Evolutionary conservation across 2,888 invertebrate species (phyloP).

Genomic region (Macrosiphum euphorbiae): DNA sequence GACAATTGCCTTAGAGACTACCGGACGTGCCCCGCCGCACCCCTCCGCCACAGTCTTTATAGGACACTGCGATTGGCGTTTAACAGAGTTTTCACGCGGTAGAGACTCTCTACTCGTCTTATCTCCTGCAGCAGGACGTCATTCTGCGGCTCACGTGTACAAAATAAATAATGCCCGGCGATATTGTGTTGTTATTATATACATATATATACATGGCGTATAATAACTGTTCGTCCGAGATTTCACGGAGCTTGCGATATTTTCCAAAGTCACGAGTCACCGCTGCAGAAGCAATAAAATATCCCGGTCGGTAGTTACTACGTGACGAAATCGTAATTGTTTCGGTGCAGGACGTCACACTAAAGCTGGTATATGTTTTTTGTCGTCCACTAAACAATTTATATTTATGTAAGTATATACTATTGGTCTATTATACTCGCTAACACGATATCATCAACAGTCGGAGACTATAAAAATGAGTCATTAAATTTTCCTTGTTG

Average conservation of each 20-base stretch:
- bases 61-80: neutral
- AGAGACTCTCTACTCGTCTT: neutral
- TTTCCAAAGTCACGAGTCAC: neutral
- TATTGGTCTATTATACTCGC: neutral
- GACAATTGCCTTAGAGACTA: neutral
- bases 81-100: neutral
- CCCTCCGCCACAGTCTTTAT: neutral
- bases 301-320: neutral
- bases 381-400: neutral
- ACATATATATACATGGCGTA: neutral
- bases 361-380: neutral
- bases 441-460: neutral
- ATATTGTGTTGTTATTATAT: neutral
- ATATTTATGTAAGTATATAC: neutral
- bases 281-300: neutral
- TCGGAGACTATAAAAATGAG: neutral
- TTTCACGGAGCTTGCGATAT: neutral
- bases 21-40: neutral
- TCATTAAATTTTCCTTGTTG: neutral
- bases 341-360: neutral
- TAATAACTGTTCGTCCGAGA: neutral
- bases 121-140: neutral
- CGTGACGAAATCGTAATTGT: neutral
- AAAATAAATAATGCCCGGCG: neutral
- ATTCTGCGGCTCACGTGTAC: neutral